A percentile compares a stretch with the other conserved stretches of the same genome.
phyloP scores from a whole-genome alignment of 2,888 invertebrate species.

The Machimus atricapillus region DNA sequence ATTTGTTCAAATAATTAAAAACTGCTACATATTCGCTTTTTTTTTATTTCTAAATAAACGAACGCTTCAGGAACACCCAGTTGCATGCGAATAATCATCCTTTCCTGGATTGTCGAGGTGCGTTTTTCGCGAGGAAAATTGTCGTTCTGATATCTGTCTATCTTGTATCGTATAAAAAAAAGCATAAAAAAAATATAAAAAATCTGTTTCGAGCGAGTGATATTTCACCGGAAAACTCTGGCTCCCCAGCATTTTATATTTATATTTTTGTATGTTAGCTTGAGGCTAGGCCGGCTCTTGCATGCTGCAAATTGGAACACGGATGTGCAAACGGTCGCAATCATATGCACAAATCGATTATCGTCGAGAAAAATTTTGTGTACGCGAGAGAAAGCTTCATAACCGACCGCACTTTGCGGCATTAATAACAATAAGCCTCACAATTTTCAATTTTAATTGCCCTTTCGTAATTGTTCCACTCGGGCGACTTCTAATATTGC shows the following conservation, averaged over 20 bases:
- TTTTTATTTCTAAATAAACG: not conserved
- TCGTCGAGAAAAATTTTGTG: not conserved
- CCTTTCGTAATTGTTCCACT: slow-evolving; percentile 6
- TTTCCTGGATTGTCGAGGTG: not conserved
- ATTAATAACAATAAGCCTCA: not conserved
- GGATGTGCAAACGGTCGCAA: not conserved
- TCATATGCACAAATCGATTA: slow-evolving; percentile 31
- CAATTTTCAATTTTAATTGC: slow-evolving; percentile 15
- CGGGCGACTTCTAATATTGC: not conserved
- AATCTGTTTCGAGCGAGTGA: slow-evolving; percentile 15
- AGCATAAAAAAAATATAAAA: not conserved
- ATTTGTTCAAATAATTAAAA: not conserved
- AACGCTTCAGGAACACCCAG: not conserved
- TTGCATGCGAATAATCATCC: not conserved
- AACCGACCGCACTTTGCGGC: not conserved
- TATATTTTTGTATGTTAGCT: not conserved
- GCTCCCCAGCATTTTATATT: not conserved
- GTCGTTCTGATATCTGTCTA: not conserved
- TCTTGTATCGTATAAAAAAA: not conserved
- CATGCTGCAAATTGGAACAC: slow-evolving; percentile 23
- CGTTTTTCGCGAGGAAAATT: not conserved
- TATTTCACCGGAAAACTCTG: slow-evolving; percentile 17
- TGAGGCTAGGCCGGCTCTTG: not conserved
- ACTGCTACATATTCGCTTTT: not conserved
- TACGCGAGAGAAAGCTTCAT: not conserved